phyloP scores from a whole-genome alignment of 1,140 invertebrate genomes.

The Nephila pilipes region DNA sequence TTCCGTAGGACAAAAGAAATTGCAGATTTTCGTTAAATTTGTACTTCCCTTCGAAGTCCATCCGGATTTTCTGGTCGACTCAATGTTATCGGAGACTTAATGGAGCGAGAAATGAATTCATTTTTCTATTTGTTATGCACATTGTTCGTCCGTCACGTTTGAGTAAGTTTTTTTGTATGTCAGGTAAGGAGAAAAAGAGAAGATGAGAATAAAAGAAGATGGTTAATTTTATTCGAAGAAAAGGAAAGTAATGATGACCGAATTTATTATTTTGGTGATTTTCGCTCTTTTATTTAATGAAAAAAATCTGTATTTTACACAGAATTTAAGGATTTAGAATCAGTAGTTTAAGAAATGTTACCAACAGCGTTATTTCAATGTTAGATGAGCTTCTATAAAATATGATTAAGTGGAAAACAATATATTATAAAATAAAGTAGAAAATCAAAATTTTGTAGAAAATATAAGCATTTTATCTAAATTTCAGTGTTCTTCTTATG shows the following conservation, averaged over 20 bases:
- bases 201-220: neutral
- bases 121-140: neutral
- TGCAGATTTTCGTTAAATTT: slow-evolving; percentile 3
- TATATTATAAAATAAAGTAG: too few relatives aligned
- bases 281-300: too few relatives aligned
- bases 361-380: too few relatives aligned
- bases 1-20: neutral
- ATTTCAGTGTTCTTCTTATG: too few relatives aligned
- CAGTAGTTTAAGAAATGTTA: too few relatives aligned
- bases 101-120: slow-evolving; percentile 30
- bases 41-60: neutral
- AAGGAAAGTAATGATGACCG: neutral
- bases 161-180: neutral
- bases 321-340: too few relatives aligned
- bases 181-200: neutral
- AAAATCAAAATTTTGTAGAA: too few relatives aligned
- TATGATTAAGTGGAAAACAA: too few relatives aligned
- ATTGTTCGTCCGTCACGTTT: neutral
- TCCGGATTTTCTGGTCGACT: slow-evolving; percentile 17
- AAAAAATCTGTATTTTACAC: too few relatives aligned
- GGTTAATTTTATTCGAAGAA: neutral
- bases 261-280: neutral
- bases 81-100: slow-evolving; percentile 18
- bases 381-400: too few relatives aligned
- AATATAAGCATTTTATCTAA: too few relatives aligned